These are phyloP conservation scores for Malurus splendens DNA, from an alignment of 2,797 vertebrate species.

Conservation along the genomic window DNA sequence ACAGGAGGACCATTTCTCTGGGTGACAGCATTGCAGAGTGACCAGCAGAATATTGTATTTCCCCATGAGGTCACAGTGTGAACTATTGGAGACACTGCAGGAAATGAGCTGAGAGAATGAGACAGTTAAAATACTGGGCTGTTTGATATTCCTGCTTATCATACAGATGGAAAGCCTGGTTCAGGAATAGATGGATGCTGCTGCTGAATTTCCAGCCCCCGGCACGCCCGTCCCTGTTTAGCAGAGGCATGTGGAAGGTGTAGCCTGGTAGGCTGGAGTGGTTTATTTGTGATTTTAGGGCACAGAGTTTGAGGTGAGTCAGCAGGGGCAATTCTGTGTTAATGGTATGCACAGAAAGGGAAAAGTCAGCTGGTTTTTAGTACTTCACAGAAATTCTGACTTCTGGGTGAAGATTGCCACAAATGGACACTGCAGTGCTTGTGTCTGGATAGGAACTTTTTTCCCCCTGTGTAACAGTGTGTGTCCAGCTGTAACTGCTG, in stretches of 20 bases:
- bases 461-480: fast-evolving
- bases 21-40: not conserved
- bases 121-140: not conserved
- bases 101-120: not conserved
- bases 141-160: not conserved
- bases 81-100: not conserved
- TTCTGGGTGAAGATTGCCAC: not conserved
- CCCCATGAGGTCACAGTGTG: not conserved
- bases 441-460: not conserved
- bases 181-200: not conserved
- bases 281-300: not conserved
- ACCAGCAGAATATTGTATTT: conserved; percentile 3
- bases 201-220: not conserved
- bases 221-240: not conserved
- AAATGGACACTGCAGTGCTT: fast-evolving
- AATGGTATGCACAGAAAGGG: not conserved
- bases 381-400: not conserved
- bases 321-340: not conserved
- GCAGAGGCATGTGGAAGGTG: fast-evolving
- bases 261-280: not conserved
- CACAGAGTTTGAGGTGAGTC: not conserved
- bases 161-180: not conserved
- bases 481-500: not conserved
- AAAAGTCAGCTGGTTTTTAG: not conserved
- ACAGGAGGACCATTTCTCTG: not conserved